These are phyloP conservation scores for Prionace glauca DNA, from an alignment of 2,797 vertebrate species.

Conservation along the genomic window DNA sequence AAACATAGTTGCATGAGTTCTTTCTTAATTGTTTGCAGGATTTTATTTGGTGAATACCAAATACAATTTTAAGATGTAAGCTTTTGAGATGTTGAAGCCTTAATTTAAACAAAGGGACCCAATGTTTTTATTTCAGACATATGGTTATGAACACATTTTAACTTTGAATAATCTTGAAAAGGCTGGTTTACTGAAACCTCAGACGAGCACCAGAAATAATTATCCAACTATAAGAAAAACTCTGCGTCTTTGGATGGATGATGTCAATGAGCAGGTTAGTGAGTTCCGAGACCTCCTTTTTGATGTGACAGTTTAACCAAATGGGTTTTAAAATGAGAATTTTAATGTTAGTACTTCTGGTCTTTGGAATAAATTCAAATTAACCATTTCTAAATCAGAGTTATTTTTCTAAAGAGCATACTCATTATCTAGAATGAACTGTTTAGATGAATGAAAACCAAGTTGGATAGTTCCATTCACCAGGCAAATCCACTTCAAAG, in stretches of 20 bases:
- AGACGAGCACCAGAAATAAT: slow-evolving; percentile 78
- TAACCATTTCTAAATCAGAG: not conserved
- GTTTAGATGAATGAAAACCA: not conserved
- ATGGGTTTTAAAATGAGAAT: not conserved
- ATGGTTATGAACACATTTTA: slow-evolving; percentile 87
- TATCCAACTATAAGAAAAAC: slow-evolving; percentile 95
- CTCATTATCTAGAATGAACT: not conserved
- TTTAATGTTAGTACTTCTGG: not conserved
- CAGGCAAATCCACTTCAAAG: not conserved
- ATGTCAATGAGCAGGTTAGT: slow-evolving; percentile 86
- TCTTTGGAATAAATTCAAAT: not conserved
- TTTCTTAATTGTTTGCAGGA: not conserved
- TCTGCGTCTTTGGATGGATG: slow-evolving; percentile 94
- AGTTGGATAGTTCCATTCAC: not conserved
- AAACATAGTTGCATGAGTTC: not conserved
- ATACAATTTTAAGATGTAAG: not conserved
- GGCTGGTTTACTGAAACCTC: slow-evolving; percentile 76
- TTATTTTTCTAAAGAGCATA: not conserved
- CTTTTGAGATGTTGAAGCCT: not conserved
- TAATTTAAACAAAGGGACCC: not conserved
- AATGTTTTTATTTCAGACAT: slow-evolving; percentile 64
- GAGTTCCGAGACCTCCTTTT: not conserved
- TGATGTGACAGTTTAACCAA: not conserved
- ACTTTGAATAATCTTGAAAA: slow-evolving; percentile 91
- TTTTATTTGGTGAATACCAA: not conserved